Evolutionary conservation across 2,113 vertebrate genomes (phyloP).

Genomic region (Lasiurus cinereus): DNA sequence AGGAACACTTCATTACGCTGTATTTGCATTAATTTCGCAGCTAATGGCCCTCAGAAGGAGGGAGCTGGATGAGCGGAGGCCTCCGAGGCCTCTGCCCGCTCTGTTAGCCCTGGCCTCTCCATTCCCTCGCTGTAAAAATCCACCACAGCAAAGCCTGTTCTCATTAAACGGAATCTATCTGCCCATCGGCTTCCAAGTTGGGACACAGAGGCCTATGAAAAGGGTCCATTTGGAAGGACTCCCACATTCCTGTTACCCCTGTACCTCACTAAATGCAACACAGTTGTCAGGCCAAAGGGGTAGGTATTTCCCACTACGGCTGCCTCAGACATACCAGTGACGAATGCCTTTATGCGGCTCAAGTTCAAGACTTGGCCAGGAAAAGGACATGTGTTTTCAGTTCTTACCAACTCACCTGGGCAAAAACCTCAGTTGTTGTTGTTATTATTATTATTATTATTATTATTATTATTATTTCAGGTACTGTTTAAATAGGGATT

Average conservation of each 20-base stretch:
- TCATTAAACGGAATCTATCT: conserved; percentile 70
- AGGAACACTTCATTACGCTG: conserved; percentile 77
- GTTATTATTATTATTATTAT: too few species aligned
- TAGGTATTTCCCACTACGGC: background rate
- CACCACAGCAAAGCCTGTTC: conserved; percentile 61
- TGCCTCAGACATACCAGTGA: background rate
- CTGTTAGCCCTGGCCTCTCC: conserved; percentile 37
- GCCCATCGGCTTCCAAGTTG: conserved; percentile 56
- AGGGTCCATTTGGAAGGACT: conserved; percentile 63
- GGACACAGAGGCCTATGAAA: conserved; percentile 56
- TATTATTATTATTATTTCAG: background rate
- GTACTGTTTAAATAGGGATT: background rate
- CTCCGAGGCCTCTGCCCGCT: conserved; percentile 41
- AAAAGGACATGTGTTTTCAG: background rate
- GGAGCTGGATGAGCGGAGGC: conserved; percentile 59
- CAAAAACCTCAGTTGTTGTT: background rate
- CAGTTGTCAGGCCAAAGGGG: background rate
- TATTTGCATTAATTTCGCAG: conserved; percentile 74
- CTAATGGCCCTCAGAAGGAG: conserved; percentile 67
- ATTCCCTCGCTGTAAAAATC: conserved; percentile 68
- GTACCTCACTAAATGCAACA: background rate
- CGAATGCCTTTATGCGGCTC: background rate
- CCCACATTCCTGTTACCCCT: conserved; percentile 9
- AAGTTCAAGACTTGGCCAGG: background rate
- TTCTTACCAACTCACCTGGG: conserved; percentile 1